phyloP scores from a whole-genome alignment of 2,888 invertebrate species.

The Zele albiditarsus region DNA sequence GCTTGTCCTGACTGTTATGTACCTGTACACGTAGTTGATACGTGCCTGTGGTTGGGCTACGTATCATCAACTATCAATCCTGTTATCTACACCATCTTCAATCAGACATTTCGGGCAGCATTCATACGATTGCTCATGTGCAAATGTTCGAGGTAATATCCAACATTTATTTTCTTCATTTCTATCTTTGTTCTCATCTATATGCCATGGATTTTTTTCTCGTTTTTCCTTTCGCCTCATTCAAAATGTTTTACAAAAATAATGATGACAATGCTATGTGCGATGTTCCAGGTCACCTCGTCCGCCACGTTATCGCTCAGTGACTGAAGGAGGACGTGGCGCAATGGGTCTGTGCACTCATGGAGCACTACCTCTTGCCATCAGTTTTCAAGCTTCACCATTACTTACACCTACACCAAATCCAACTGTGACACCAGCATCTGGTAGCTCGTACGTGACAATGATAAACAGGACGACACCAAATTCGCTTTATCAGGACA shows the following conservation, averaged over 20 bases:
- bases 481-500: slow-evolving; percentile 59
- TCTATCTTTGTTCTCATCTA: background rate
- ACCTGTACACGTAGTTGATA: slow-evolving; percentile 83
- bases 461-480: slow-evolving; percentile 62
- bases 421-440: slow-evolving; percentile 59
- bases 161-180: background rate
- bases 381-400: slow-evolving; percentile 82
- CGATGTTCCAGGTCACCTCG: slow-evolving; percentile 78
- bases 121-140: slow-evolving; percentile 85
- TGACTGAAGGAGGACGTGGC: slow-evolving; percentile 79
- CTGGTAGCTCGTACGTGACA: slow-evolving; percentile 67
- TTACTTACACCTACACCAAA: slow-evolving; percentile 63
- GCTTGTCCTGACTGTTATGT: slow-evolving; percentile 87
- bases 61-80: slow-evolving; percentile 95
- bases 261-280: background rate
- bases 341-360: slow-evolving; percentile 83
- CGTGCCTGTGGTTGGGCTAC: slow-evolving; percentile 94
- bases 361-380: slow-evolving; percentile 83
- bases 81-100: slow-evolving; percentile 94
- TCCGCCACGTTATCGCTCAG: slow-evolving; percentile 81
- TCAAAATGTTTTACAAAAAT: background rate
- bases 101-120: slow-evolving; percentile 89
- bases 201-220: slow-evolving; percentile 22
- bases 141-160: slow-evolving; percentile 81
- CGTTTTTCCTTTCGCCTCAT: slow-evolving; percentile 4